phyloP scores from a whole-genome alignment of 1,140 invertebrate genomes.

The Atta cephalotes region DNA sequence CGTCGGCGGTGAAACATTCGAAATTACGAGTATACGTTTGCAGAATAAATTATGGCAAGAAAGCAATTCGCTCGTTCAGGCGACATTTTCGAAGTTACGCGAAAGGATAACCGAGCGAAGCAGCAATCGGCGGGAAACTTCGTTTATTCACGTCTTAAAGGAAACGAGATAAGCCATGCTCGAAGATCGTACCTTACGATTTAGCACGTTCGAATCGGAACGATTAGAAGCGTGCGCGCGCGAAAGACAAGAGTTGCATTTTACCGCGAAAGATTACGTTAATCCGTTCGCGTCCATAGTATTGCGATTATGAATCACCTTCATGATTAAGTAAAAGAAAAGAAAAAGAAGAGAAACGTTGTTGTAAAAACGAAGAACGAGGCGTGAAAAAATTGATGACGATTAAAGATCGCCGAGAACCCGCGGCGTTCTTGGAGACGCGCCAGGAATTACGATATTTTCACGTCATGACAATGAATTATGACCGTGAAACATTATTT shows the following conservation, averaged over 20 bases:
- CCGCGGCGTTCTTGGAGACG: conserved; percentile 46
- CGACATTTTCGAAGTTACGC: conserved; percentile 6
- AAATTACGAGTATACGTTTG: conserved; percentile 44
- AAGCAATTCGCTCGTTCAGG: not conserved
- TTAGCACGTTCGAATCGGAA: conserved; percentile 44
- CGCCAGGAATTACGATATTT: conserved; percentile 68
- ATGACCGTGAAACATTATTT: conserved; percentile 68
- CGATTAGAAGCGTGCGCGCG: not conserved
- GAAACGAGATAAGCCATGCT: conserved; percentile 55
- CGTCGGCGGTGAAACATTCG: conserved; percentile 25
- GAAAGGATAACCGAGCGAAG: not conserved
- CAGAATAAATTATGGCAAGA: conserved; percentile 48
- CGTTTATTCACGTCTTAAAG: conserved; percentile 36
- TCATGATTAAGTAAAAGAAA: not conserved
- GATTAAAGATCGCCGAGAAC: conserved; percentile 52
- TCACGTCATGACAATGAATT: conserved; percentile 69
- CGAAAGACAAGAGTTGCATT: not conserved
- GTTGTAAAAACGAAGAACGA: not conserved
- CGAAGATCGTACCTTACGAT: conserved; percentile 55
- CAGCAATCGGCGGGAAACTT: not conserved
- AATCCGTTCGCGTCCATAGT: not conserved
- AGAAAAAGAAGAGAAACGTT: not conserved
- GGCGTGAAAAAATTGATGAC: conserved; percentile 9
- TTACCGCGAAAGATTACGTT: conserved; percentile 32
- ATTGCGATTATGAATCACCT: not conserved